Evolutionary conservation across 2,113 vertebrate species (phyloP).

Genomic region (Gavialis gangeticus): DNA sequence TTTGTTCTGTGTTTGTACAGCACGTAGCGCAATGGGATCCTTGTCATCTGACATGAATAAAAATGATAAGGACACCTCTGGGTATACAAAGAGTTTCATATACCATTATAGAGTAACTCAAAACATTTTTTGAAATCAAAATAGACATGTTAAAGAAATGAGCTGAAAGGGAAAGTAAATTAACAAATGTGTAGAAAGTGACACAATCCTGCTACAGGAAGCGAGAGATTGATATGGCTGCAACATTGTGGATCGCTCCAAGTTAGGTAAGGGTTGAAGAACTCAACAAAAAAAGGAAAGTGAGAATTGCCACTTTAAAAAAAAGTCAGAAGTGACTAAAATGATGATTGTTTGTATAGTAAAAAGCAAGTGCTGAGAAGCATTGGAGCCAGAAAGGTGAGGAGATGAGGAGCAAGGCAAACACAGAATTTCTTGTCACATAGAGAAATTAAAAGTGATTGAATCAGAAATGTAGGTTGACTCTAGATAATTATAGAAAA

Average conservation of each 20-base stretch:
- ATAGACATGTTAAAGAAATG: not conserved
- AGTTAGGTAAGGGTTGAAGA: slow-evolving; percentile 36
- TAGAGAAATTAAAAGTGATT: not conserved
- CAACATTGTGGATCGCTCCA: slow-evolving; percentile 39
- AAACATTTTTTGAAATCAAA: not conserved
- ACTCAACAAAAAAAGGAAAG: not conserved
- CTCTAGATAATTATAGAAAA: not conserved
- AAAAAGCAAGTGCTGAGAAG: not conserved
- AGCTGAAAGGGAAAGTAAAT: slow-evolving; percentile 2
- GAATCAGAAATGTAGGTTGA: not conserved
- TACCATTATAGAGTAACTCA: not conserved
- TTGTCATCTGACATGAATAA: not conserved
- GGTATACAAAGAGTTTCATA: not conserved
- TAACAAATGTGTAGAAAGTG: not conserved
- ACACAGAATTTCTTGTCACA: not conserved
- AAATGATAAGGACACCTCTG: not conserved
- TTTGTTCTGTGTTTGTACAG: not conserved
- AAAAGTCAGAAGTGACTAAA: slow-evolving; percentile 27
- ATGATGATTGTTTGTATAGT: slow-evolving; percentile 27
- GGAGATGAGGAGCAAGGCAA: not conserved
- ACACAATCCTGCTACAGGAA: slow-evolving; percentile 38
- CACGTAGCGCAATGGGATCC: slow-evolving; percentile 20
- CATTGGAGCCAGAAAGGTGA: not conserved
- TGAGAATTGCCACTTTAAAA: not conserved
- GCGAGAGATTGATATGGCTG: slow-evolving; percentile 37